Evolutionary conservation across 2,888 invertebrate genomes (phyloP).

Genomic region (Neoscelio sp.): DNA sequence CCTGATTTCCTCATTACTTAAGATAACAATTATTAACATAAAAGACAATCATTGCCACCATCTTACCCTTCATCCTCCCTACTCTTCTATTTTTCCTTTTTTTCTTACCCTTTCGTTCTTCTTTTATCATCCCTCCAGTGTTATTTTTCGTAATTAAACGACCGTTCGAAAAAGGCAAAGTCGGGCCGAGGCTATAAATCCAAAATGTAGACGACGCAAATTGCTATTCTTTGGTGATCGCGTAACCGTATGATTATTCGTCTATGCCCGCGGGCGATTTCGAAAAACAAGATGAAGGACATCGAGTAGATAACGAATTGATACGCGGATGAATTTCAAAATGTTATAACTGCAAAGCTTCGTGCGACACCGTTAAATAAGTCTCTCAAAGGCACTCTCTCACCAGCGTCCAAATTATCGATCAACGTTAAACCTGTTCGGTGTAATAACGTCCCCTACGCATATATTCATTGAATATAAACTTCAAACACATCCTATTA

Average conservation of each 20-base stretch:
- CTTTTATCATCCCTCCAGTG: too few relatives aligned
- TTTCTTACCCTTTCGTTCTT: too few relatives aligned
- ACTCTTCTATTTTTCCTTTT: too few relatives aligned
- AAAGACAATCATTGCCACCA: too few relatives aligned
- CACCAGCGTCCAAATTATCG: too few relatives aligned
- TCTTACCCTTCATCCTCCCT: too few relatives aligned
- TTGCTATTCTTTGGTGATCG: constrained; percentile 43
- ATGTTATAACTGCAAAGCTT: constrained; percentile 1
- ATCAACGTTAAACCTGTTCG: constrained; percentile 33
- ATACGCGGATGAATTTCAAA: constrained; percentile 5
- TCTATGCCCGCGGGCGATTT: constrained; percentile 44
- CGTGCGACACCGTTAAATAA: not conserved
- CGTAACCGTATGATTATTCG: constrained; percentile 57
- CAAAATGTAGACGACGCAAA: constrained; percentile 49
- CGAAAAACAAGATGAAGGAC: constrained; percentile 1
- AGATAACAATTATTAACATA: too few relatives aligned
- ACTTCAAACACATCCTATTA: constrained; percentile 36
- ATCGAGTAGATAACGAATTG: too few relatives aligned
- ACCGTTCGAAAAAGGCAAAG: constrained; percentile 24
- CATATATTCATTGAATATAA: constrained; percentile 21
- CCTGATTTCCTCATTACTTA: too few relatives aligned
- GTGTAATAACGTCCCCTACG: constrained; percentile 8
- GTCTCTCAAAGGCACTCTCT: not conserved
- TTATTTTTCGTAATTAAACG: constrained; percentile 41
- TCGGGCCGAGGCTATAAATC: constrained; percentile 38